Base-by-base conservation (phyloP, 2,797 vertebrate genomes). In the Jordanella pulchra region DNA sequence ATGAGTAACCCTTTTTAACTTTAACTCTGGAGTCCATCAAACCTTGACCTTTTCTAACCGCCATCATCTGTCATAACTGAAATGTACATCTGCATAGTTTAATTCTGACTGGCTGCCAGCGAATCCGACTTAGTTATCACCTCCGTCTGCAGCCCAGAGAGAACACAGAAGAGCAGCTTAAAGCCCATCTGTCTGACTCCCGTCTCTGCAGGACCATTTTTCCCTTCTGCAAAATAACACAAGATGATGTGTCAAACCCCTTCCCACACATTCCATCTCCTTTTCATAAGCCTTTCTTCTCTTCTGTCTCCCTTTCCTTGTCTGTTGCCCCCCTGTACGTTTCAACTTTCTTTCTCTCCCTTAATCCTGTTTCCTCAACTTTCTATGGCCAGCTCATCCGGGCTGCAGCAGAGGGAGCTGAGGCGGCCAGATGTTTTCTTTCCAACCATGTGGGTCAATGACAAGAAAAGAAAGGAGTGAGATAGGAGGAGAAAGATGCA, bases 281-380 rank as follows among this genome's bases (percentile, higher is more conserved):
- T 78, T 67, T 77, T 83, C 68, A 70, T 80, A 84, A 82, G 84
- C 79, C 83, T 30, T 54, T 67, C 51, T 28, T 80, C 69, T 77
- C 15, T 39, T 44, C 78, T 75, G 64, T 76, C 65, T 73, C 71
- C 56, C 56, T 54, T 77, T 79, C 18, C 1, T 71, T 80, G 80
- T 84, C 82, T 68, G 72, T 79, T 18, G 53, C 73, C 69, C 69
- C 61, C 53, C 23, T 3, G 80, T 72, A 72, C 86, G 77, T 86
- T 58, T 89, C 80, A 87, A 88, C 84, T 86, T 67, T 77, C 84
- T 86, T 67, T 77, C 68, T 58, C 83, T 69, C 65, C 69, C 74
- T 72, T 89, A 93, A 91, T 91, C 89, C 85, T 55, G 71, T 87
- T 89, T 82, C 80, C 80, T 75, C 65, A 92, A 90, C 86, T 71